phyloP scores from a whole-genome alignment of 1,140 invertebrate genomes.

The Drosophila murphyi region DNA sequence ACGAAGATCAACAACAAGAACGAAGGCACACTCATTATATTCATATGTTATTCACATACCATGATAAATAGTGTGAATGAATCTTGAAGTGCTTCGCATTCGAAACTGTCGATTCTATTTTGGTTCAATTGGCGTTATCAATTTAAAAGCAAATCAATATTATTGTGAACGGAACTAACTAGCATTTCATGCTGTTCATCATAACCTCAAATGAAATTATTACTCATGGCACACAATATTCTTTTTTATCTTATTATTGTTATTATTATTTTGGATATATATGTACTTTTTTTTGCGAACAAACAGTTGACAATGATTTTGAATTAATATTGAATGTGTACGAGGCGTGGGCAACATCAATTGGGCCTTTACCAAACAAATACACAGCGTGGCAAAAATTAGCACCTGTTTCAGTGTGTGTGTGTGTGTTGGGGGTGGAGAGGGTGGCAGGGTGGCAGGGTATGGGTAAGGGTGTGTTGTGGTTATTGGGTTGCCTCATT shows the following conservation, averaged over 20 bases:
- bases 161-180: not conserved
- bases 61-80: slow-evolving; percentile 26
- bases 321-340: not conserved
- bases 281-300: not conserved
- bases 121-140: not conserved
- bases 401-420: not conserved
- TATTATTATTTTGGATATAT: slow-evolving; percentile 19
- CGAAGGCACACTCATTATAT: not conserved
- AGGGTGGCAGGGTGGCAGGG: not conserved
- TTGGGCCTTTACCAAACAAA: slow-evolving; percentile 14
- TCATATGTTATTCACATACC: slow-evolving; percentile 23
- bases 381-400: slow-evolving; percentile 2
- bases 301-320: not conserved
- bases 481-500: slow-evolving; percentile 32
- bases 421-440: too few species aligned
- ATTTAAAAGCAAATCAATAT: not conserved
- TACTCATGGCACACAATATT: slow-evolving; percentile 1
- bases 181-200: not conserved
- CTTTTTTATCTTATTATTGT: not conserved
- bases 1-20: not conserved
- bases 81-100: not conserved
- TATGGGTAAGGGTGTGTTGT: not conserved
- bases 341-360: slow-evolving; percentile 11
- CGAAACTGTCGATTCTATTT: not conserved
- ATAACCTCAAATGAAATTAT: not conserved